Conservation (phyloP, 2,888 invertebrate genomes). For the Xylota sylvarum region DNA sequence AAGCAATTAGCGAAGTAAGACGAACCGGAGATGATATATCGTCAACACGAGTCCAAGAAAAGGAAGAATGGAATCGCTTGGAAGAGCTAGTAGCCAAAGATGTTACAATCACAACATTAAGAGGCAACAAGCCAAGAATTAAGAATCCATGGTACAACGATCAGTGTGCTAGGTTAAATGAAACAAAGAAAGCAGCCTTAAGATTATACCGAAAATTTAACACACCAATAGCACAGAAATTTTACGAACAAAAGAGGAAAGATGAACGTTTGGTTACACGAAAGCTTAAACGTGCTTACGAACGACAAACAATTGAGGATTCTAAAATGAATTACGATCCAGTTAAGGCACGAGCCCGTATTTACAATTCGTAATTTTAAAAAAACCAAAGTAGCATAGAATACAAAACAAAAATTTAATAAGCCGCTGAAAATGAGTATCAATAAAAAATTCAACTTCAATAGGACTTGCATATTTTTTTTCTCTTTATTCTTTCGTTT, state of each 20-base stretch:
- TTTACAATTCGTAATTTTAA: slow-evolving; percentile 34
- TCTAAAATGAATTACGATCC: slow-evolving; percentile 49
- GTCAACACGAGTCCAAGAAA: slow-evolving; percentile 33
- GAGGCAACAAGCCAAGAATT: not conserved
- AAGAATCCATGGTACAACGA: slow-evolving; percentile 54
- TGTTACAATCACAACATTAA: slow-evolving; percentile 17
- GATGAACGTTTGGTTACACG: slow-evolving; percentile 35
- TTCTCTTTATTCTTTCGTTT: not conserved
- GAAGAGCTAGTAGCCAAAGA: slow-evolving; percentile 35
- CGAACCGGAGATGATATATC: slow-evolving; percentile 45
- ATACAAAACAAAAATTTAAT: not conserved
- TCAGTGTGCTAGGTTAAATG: slow-evolving; percentile 37
- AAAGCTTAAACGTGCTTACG: slow-evolving; percentile 31
- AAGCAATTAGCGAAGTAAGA: slow-evolving; percentile 62
- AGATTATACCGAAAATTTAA: slow-evolving; percentile 3
- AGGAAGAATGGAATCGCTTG: slow-evolving; percentile 64
- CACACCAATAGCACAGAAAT: slow-evolving; percentile 36
- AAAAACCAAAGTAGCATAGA: too few relatives aligned
- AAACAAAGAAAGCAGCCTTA: slow-evolving; percentile 38
- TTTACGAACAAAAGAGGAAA: slow-evolving; percentile 44
- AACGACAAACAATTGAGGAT: slow-evolving; percentile 31
- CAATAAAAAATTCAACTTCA: not conserved
- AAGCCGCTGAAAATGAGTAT: not conserved
- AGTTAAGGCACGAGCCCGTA: slow-evolving; percentile 12
- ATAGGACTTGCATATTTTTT: not conserved